Percentiles rank a stretch among this genome's conserved stretches.
Evolutionary conservation across 2,113 vertebrate genomes (phyloP).

Genomic region (Carassius auratus): DNA sequence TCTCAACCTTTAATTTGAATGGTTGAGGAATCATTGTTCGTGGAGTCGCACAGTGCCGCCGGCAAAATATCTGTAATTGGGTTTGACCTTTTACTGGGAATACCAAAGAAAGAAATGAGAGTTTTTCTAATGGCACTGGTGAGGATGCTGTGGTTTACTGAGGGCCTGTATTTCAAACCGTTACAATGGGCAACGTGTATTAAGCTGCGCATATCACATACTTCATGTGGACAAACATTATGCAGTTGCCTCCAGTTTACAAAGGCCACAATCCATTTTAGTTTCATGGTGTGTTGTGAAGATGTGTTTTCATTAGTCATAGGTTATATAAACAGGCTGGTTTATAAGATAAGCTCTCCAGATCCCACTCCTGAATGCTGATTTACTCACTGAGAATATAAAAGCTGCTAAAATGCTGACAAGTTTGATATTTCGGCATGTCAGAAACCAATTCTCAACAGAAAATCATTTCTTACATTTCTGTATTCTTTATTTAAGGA

Average conservation of each 20-base stretch:
- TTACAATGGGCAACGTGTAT: slow-evolving; percentile 9
- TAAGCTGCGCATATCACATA: neutral
- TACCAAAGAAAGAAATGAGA: slow-evolving; percentile 76
- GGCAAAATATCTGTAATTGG: slow-evolving; percentile 80
- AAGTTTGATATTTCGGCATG: neutral
- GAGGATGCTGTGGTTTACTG: slow-evolving; percentile 56
- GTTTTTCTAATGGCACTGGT: slow-evolving; percentile 79
- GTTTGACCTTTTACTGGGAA: slow-evolving; percentile 82
- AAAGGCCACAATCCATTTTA: neutral
- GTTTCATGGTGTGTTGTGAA: neutral
- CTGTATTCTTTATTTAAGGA: neutral
- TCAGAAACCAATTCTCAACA: neutral
- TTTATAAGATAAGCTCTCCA: slow-evolving; percentile 15
- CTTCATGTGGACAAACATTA: neutral
- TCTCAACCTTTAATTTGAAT: slow-evolving; percentile 72
- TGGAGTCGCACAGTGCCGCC: slow-evolving; percentile 75
- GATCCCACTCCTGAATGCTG: neutral
- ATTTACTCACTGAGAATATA: neutral
- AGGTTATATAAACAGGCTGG: neutral
- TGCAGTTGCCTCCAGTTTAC: neutral
- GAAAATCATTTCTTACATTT: neutral
- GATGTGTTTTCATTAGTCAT: slow-evolving; percentile 10
- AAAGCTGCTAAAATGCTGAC: neutral
- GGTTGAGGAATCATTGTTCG: slow-evolving; percentile 70
- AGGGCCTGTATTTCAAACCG: neutral